These are phyloP conservation scores for Drosophila melanogaster DNA, from an alignment of 1,140 invertebrate species.

Conservation along the genomic window Release_6_plus_ISO1_MT NT_033777.3:27576001-27576500, in stretches of 20 bases:
- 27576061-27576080: conserved; percentile 46
- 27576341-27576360: conserved; percentile 41
- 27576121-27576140: background rate
- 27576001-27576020: background rate
- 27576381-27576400: conserved; percentile 33
- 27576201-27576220: conserved; percentile 52
- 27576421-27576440: conserved; percentile 23
- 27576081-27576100: background rate
- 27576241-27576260: conserved; percentile 30
- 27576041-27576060: conserved; percentile 45
- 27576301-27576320: conserved; percentile 7
- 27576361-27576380: conserved; percentile 55
- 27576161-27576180: background rate
- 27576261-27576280: conserved; percentile 8
- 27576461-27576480: conserved; percentile 12
- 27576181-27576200: conserved; percentile 52
- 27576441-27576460: conserved; percentile 27
- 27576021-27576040: conserved; percentile 4
- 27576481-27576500: conserved; percentile 48
- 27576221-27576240: conserved; percentile 38
- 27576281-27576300: conserved; percentile 17
- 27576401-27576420: conserved; percentile 57
- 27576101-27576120: conserved; percentile 20
- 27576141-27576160: conserved; percentile 1
- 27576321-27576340: conserved; percentile 60